phyloP scores from a whole-genome alignment of 2,113 vertebrate species.

The Sturnira hondurensis region DNA sequence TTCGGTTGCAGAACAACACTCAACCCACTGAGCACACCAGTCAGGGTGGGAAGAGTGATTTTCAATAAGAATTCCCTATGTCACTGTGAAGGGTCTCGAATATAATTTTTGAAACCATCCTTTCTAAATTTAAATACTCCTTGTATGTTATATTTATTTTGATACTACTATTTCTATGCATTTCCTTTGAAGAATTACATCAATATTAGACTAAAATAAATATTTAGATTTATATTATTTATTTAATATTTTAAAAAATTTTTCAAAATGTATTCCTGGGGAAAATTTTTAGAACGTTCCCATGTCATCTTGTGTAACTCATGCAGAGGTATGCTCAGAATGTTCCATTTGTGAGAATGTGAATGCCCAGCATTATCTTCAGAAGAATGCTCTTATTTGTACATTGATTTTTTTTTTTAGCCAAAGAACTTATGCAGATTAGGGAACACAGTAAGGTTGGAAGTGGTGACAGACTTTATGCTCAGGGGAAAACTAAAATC shows the following conservation, averaged over 20 bases:
- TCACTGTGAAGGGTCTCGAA: background rate
- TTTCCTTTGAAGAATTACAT: background rate
- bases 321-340: background rate
- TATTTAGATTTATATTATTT: background rate
- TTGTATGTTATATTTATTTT: slow-evolving; percentile 15
- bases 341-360: background rate
- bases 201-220: background rate
- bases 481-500: background rate
- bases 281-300: background rate
- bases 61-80: background rate
- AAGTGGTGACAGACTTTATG: background rate
- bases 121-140: slow-evolving; percentile 19
- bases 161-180: background rate
- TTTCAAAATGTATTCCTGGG: background rate
- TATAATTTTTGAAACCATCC: background rate
- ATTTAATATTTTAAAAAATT: background rate
- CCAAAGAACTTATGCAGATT: slow-evolving; percentile 16
- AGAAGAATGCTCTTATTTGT: slow-evolving; percentile 29
- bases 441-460: background rate
- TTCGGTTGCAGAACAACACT: too few relatives aligned
- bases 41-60: background rate
- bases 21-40: too few relatives aligned
- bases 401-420: background rate
- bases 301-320: background rate
- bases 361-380: background rate